Conservation (phyloP, 2,797 vertebrate species). For the Onychomys leucogaster region DNA sequence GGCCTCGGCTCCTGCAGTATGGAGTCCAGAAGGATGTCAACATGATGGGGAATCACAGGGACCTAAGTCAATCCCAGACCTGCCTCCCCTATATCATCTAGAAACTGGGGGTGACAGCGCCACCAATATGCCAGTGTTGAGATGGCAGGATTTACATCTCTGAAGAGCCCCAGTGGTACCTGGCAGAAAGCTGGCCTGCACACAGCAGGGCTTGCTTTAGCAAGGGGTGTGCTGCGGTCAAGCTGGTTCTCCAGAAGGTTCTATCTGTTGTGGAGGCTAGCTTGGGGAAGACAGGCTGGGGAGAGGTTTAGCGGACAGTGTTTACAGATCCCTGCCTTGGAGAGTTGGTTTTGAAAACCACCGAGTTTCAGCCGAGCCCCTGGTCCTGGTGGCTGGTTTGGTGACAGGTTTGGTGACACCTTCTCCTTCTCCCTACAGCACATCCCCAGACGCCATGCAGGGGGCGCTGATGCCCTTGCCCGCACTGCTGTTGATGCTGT, state of each 20-base stretch:
- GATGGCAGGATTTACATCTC: neutral
- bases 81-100: neutral
- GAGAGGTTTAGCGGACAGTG: neutral
- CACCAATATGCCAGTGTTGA: neutral
- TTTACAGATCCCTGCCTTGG: neutral
- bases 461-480: slow-evolving; percentile 36
- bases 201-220: neutral
- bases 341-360: neutral
- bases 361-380: neutral
- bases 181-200: neutral
- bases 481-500: slow-evolving; percentile 73
- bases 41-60: neutral
- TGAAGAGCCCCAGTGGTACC: neutral
- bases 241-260: neutral
- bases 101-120: neutral
- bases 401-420: neutral
- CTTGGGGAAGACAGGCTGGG: neutral
- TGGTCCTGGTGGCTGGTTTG: neutral
- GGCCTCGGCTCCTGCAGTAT: neutral
- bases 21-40: neutral
- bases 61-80: neutral
- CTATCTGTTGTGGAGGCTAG: neutral
- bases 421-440: slow-evolving; percentile 60
- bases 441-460: slow-evolving; percentile 65
- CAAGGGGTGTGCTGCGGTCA: neutral